phyloP scores from a whole-genome alignment of 2,113 vertebrate species.

The Agapornis roseicollis region DNA sequence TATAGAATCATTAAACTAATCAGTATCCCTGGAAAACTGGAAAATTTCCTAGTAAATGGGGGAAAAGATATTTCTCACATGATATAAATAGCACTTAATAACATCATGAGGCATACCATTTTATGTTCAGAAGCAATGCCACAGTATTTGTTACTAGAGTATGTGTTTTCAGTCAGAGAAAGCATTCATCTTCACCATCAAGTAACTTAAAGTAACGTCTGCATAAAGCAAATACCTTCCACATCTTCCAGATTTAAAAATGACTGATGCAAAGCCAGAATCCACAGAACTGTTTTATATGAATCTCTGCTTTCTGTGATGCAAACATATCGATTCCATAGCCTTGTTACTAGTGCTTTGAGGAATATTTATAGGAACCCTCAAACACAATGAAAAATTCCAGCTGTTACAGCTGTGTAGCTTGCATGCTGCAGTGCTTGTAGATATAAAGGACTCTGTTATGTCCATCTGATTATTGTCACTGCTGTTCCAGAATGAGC shows the following conservation, averaged over 20 bases:
- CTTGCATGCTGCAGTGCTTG: not conserved
- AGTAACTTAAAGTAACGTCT: not conserved
- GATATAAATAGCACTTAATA: not conserved
- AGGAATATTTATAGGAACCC: not conserved
- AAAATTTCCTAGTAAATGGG: not conserved
- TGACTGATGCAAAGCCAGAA: not conserved
- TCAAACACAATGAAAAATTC: not conserved
- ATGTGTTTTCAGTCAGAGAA: not conserved
- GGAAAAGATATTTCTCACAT: not conserved
- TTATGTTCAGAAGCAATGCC: not conserved
- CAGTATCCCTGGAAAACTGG: not conserved
- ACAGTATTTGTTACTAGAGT: not conserved
- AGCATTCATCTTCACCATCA: not conserved
- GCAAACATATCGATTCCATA: not conserved
- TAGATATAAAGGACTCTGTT: not conserved
- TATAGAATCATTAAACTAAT: not conserved
- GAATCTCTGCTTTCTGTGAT: not conserved
- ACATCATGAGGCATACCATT: not conserved
- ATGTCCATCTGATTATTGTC: not conserved
- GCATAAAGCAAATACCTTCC: not conserved
- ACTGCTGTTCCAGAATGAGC: not conserved
- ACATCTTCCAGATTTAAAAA: not conserved
- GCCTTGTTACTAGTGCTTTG: not conserved
- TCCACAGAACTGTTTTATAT: not conserved
- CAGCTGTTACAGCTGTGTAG: not conserved